Percentiles rank a stretch among this genome's conserved stretches.
Evolutionary conservation across 2,888 invertebrate species (phyloP).

Genomic region (Metalampra italica): DNA sequence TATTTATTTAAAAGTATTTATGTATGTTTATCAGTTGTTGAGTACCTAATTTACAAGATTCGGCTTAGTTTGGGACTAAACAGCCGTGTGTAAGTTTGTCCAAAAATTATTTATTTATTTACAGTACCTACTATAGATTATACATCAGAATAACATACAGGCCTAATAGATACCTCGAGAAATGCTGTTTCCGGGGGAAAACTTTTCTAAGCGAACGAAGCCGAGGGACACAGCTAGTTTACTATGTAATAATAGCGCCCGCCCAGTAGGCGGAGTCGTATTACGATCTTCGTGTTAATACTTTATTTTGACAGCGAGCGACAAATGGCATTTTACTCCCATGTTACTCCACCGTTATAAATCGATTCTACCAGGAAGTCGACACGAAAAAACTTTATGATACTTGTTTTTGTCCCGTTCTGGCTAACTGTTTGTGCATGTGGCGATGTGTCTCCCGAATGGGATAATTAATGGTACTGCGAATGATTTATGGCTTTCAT

Average conservation of each 20-base stretch:
- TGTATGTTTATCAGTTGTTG: no score
- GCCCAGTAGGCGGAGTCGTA: constrained; percentile 61
- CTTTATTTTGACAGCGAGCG: constrained; percentile 70
- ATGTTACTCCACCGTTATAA: constrained; percentile 44
- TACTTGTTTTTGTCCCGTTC: constrained; percentile 34
- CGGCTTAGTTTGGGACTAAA: no score
- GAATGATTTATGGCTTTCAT: not conserved
- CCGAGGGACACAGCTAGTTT: no score
- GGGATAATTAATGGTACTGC: constrained; percentile 5
- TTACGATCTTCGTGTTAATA: constrained; percentile 53
- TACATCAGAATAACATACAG: no score
- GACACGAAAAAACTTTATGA: constrained; percentile 33
- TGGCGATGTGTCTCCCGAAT: constrained; percentile 20
- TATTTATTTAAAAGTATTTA: no score
- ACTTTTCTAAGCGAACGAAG: no score
- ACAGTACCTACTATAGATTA: no score
- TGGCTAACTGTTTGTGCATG: constrained; percentile 40
- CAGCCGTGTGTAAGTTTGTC: no score
- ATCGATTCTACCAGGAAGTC: constrained; percentile 53
- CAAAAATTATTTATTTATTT: no score
- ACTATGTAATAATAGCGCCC: constrained; percentile 24
- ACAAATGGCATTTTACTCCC: constrained; percentile 66
- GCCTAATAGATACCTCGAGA: no score
- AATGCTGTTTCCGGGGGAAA: no score
- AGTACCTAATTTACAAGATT: no score